phyloP scores from a whole-genome alignment of 2,888 invertebrate genomes.

The Meganola albula region DNA sequence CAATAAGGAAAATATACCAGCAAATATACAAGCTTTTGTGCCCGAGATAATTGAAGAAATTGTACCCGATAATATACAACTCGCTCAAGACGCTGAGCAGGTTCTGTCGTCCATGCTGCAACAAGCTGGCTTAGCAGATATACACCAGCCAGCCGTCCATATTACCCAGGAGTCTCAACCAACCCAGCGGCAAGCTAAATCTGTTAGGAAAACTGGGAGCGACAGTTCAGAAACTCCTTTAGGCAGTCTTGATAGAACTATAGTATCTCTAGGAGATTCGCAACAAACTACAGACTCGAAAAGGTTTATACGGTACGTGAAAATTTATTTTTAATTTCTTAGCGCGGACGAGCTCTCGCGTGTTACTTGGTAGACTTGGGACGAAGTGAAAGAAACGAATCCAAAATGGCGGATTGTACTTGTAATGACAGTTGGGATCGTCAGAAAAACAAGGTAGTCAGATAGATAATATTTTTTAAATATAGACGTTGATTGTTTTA shows the following conservation, averaged over 20 bases:
- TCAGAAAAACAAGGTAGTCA: too few species aligned
- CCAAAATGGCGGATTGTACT: too few species aligned
- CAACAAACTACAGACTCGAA: slow-evolving; percentile 52
- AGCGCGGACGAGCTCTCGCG: too few species aligned
- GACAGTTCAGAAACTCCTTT: slow-evolving; percentile 50
- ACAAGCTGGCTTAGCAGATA: slow-evolving; percentile 47
- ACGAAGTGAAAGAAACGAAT: too few species aligned
- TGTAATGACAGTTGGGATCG: too few species aligned
- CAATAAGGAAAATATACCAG: slow-evolving; percentile 51
- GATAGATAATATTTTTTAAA: too few species aligned
- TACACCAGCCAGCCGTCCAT: slow-evolving; percentile 16
- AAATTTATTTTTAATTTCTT: too few species aligned
- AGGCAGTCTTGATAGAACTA: slow-evolving; percentile 63
- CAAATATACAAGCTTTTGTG: slow-evolving; percentile 28
- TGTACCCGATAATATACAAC: slow-evolving; percentile 28
- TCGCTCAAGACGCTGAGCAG: slow-evolving; percentile 24
- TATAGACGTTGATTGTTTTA: too few species aligned
- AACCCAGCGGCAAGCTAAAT: slow-evolving; percentile 6
- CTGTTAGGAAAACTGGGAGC: slow-evolving; percentile 26
- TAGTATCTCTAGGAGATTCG: slow-evolving; percentile 62
- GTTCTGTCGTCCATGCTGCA: slow-evolving; percentile 42
- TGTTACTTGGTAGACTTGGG: too few species aligned
- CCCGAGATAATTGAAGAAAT: too few species aligned
- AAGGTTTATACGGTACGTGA: slow-evolving; percentile 48
- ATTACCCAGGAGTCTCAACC: slow-evolving; percentile 8